These are phyloP conservation scores for Acanthornis magna DNA, from an alignment of 2,797 vertebrate genomes.

Conservation along the genomic window DNA sequence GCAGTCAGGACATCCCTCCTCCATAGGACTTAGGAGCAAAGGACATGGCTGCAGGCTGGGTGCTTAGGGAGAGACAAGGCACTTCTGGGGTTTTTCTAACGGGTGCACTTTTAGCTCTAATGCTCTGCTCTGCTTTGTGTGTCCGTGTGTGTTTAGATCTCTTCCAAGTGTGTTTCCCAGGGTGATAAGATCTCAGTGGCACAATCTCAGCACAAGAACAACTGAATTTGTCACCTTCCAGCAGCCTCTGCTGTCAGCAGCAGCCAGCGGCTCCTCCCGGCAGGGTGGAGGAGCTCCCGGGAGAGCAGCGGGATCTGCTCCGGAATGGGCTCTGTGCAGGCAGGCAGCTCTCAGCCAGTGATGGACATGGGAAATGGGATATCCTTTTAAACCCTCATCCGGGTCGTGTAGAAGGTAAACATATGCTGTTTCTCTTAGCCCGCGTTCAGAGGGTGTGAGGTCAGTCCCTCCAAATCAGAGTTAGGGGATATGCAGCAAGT, in stretches of 20 bases:
- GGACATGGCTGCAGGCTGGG: neutral
- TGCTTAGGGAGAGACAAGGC: neutral
- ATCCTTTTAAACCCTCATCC: neutral
- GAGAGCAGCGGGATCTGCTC: neutral
- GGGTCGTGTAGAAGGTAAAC: neutral
- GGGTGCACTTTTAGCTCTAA: neutral
- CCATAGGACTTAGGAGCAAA: rapidly evolving
- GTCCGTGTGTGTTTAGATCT: neutral
- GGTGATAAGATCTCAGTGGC: neutral
- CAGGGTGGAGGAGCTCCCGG: neutral
- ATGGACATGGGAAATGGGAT: neutral
- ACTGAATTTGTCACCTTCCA: neutral
- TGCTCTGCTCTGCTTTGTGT: neutral
- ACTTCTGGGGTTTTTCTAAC: rapidly evolving
- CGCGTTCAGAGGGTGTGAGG: neutral
- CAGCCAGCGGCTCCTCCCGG: neutral
- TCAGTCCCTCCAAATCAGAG: neutral
- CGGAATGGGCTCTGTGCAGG: rapidly evolving
- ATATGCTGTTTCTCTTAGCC: neutral
- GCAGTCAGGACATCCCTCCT: neutral
- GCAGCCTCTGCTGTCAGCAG: neutral
- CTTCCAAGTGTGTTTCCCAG: conserved; percentile 1
- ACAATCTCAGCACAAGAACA: neutral
- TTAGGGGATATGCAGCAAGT: neutral
- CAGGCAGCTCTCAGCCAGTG: neutral